Base-by-base conservation (phyloP, 1,140 invertebrate species). In the Palaemon carinicauda region DNA sequence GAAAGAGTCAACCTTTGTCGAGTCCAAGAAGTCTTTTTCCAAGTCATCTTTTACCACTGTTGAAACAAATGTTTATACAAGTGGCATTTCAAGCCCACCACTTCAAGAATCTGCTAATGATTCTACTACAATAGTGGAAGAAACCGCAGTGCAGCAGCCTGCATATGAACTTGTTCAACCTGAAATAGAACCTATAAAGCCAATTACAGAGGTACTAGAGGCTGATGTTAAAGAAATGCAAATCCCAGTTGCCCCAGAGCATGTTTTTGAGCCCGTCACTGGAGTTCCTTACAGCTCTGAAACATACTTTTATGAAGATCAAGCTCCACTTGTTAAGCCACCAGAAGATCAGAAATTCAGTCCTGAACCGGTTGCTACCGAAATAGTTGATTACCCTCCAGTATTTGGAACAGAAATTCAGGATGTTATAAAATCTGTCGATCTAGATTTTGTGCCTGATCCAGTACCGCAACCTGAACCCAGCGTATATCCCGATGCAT, bases 21-120 rank as follows among this genome's bases (percentile, higher is more conserved):
- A 88, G 33, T 74, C 81, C 9, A 88, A 88, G 24, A 83, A 77
- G 51, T 88, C 87, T 19, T 12, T 88, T 21, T 88, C 87, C 2
- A 78, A 78, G 60, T 77, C 54, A 4, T 79, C 60, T 31, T 82
- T 73, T 80, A 79, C 87, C 19, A 79, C 77, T n/a, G 81, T 88
- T 54, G 81, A 88, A 50, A 88, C 87, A 24, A 88, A 82, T 27
- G 75, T 88, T 10, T 88, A 80, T 29, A 88, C 80, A 50, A 86
- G 77, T 56, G 84, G 84, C 65, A 31, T 80, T 33, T 33, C 77
- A 56, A 74, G 56, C 73, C 73, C 82, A 41, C 84, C 77, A 14
- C 21, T 17, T 31, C 60, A 86, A 52, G 41, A 86, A 4, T 10
- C 33, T 52, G 41, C n/a, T 24, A 51, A 52, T 14, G 24, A n/a